Conservation (phyloP, 2,888 invertebrate genomes). For the Atherix ibis region DNA sequence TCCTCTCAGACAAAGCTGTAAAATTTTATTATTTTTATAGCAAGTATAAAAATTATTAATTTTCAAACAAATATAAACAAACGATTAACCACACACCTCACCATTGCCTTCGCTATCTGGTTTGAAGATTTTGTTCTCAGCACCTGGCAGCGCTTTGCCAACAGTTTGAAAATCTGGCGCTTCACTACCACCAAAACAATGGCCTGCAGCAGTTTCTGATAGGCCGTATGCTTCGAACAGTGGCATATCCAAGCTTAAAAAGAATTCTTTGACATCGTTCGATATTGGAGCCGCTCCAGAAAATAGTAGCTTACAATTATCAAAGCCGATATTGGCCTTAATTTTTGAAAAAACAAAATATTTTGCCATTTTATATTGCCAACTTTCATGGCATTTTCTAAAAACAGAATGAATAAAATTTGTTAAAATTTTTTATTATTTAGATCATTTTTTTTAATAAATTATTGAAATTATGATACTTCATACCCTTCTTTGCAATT, state of each 20-base stretch:
- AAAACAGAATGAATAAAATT: not conserved
- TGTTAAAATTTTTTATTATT: conserved; percentile 30
- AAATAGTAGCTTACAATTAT: conserved; percentile 45
- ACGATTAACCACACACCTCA: conserved; percentile 32
- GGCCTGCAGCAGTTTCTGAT: conserved; percentile 70
- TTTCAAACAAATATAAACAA: conserved; percentile 49
- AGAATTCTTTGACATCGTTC: conserved; percentile 65
- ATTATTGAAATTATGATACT: not conserved
- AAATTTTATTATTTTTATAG: not conserved
- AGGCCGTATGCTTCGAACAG: conserved; percentile 75
- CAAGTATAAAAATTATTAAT: not conserved
- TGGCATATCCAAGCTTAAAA: conserved; percentile 67
- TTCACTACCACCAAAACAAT: conserved; percentile 38
- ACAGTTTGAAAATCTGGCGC: conserved; percentile 49
- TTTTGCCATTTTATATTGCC: conserved; percentile 54
- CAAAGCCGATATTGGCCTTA: conserved; percentile 59
- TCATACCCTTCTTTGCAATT: conserved; percentile 39
- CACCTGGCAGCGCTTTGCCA: conserved; percentile 49
- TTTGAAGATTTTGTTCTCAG: conserved; percentile 47
- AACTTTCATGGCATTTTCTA: conserved; percentile 3
- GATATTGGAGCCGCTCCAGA: conserved; percentile 75
- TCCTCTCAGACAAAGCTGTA: conserved; percentile 53
- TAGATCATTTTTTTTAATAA: not conserved
- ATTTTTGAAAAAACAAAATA: conserved; percentile 59
- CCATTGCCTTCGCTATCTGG: conserved; percentile 54